Percentiles rank a stretch among this genome's conserved stretches.
Conservation (phyloP, 2,888 invertebrate genomes). For the Acanthosepion pharaonis region DNA sequence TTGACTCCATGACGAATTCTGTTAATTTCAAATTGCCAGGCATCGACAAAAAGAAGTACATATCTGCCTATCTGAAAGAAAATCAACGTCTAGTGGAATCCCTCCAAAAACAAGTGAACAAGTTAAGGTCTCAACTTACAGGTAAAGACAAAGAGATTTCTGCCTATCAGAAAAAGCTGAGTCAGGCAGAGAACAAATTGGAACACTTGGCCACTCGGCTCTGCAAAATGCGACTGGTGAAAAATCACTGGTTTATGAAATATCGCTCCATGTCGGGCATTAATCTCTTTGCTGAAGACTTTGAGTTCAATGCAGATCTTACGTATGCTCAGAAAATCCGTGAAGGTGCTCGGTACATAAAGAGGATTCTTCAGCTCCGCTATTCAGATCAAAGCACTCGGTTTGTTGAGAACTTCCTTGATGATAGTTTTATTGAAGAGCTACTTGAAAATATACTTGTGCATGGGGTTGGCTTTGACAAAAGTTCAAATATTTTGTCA, state of each 20-base stretch:
- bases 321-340: neutral
- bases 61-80: neutral
- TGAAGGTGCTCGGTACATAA: neutral
- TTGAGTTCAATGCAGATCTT: neutral
- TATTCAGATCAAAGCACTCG: neutral
- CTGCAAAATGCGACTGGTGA: neutral
- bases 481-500: neutral
- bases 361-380: neutral
- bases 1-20: neutral
- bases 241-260: conserved; percentile 14
- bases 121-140: neutral
- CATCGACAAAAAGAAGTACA: neutral
- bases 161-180: neutral
- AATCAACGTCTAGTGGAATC: neutral
- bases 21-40: neutral
- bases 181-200: neutral
- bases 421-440: conserved; percentile 34
- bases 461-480: neutral
- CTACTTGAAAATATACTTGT: conserved; percentile 14
- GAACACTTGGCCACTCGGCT: neutral
- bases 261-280: neutral
- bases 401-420: neutral
- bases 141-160: neutral
- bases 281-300: conserved; percentile 34
- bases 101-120: neutral